phyloP scores from a whole-genome alignment of 2,113 vertebrate genomes.

The Arizona elegans region DNA sequence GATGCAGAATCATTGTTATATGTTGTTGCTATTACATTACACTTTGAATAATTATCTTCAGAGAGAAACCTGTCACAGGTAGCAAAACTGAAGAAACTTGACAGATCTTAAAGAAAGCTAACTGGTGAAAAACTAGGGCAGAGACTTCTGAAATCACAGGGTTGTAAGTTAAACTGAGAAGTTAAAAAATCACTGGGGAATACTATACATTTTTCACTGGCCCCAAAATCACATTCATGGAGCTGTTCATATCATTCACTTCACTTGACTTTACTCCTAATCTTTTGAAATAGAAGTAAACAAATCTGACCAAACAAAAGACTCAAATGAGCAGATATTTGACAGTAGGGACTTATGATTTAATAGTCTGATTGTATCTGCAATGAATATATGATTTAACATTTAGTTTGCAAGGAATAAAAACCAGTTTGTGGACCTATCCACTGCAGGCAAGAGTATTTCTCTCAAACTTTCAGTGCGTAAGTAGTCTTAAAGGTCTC shows the following conservation, averaged over 20 bases:
- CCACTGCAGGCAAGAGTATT: neutral
- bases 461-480: conserved; percentile 22
- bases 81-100: neutral
- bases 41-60: neutral
- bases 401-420: fast-evolving
- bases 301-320: neutral
- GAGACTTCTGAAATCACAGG: neutral
- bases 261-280: neutral
- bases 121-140: neutral
- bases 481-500: conserved; percentile 26
- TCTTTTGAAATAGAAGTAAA: neutral
- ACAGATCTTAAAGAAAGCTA: neutral
- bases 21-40: neutral
- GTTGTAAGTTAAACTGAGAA: neutral
- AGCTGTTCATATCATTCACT: neutral
- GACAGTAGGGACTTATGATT: neutral
- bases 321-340: neutral
- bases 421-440: conserved; percentile 21
- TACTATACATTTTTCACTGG: neutral
- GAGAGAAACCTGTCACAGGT: neutral
- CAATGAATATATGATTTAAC: neutral
- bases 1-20: neutral
- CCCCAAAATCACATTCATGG: neutral
- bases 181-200: neutral
- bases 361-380: neutral